These are phyloP conservation scores for Plagodis pulveraria DNA, from an alignment of 2,888 invertebrate species.

Conservation along the genomic window DNA sequence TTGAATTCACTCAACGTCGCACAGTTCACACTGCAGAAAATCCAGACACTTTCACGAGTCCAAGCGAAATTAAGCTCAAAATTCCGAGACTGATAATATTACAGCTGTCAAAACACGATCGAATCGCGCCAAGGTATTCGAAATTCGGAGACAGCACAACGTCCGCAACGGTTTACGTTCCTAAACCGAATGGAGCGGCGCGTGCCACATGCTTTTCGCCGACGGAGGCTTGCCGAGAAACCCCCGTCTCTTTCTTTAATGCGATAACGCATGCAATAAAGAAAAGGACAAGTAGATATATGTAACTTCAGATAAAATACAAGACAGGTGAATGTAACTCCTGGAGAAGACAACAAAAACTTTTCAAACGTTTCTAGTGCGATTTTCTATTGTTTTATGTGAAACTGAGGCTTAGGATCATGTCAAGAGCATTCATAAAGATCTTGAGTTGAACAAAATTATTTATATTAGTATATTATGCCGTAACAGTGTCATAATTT, in stretches of 20 bases:
- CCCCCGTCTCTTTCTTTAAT: constrained; percentile 69
- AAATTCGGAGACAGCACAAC: constrained; percentile 52
- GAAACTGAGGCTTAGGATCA: constrained; percentile 48
- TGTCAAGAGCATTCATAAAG: constrained; percentile 35
- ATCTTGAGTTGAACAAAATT: too few species aligned
- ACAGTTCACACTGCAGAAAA: constrained; percentile 45
- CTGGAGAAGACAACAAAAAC: constrained; percentile 71
- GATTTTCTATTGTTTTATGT: constrained; percentile 61
- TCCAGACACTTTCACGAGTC: constrained; percentile 29
- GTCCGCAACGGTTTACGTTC: constrained; percentile 66
- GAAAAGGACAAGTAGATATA: constrained; percentile 67
- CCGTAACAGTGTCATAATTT: too few species aligned
- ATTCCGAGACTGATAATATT: constrained; percentile 36
- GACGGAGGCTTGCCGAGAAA: constrained; percentile 54
- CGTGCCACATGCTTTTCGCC: constrained; percentile 76
- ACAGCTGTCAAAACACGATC: constrained; percentile 73
- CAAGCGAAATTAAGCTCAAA: constrained; percentile 29
- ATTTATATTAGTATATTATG: too few species aligned
- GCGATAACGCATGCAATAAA: constrained; percentile 45
- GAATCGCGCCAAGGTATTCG: constrained; percentile 53
- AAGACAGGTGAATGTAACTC: constrained; percentile 79
- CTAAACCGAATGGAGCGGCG: constrained; percentile 79
- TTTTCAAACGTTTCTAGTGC: constrained; percentile 72
- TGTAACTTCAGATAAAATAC: constrained; percentile 55
- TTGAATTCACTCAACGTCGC: constrained; percentile 42